phyloP scores from a whole-genome alignment of 2,797 vertebrate species.

The Pagetopsis macropterus region DNA sequence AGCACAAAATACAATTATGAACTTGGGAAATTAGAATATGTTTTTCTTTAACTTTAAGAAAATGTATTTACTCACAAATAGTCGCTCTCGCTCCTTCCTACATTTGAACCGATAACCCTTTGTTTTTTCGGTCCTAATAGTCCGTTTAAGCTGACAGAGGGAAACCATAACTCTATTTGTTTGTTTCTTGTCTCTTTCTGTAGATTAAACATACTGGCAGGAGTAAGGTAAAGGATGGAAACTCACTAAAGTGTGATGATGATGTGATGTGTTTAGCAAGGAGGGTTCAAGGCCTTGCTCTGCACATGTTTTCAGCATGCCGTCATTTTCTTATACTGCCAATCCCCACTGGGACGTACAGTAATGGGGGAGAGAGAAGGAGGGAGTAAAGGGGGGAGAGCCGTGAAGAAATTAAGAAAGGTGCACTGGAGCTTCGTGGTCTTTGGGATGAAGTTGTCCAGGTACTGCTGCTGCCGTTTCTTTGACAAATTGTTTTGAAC shows the following conservation, averaged over 20 bases:
- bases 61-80: conserved; percentile 3
- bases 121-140: conserved; percentile 41
- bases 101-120: conserved; percentile 14
- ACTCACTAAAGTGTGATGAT: conserved; percentile 66
- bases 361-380: conserved; percentile 10
- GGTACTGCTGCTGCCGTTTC: conserved; percentile 4
- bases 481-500: neutral
- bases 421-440: conserved; percentile 4
- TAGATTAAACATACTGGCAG: conserved; percentile 49
- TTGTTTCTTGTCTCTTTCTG: conserved; percentile 5
- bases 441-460: conserved; percentile 22
- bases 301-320: conserved; percentile 61
- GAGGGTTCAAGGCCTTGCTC: conserved; percentile 56
- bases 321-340: conserved; percentile 58
- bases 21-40: too few relatives aligned
- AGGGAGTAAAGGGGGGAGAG: neutral
- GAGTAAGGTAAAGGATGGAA: conserved; percentile 54
- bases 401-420: neutral
- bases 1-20: too few relatives aligned
- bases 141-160: conserved; percentile 38
- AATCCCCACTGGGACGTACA: conserved; percentile 44
- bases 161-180: conserved; percentile 11
- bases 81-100: neutral
- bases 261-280: conserved; percentile 66
- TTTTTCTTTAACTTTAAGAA: too few relatives aligned